Percentiles rank a stretch among this genome's conserved stretches.
These are phyloP conservation scores for Parapristionchus giblindavisi DNA, from an alignment of 2,888 invertebrate species.

Conservation along the genomic window DNA sequence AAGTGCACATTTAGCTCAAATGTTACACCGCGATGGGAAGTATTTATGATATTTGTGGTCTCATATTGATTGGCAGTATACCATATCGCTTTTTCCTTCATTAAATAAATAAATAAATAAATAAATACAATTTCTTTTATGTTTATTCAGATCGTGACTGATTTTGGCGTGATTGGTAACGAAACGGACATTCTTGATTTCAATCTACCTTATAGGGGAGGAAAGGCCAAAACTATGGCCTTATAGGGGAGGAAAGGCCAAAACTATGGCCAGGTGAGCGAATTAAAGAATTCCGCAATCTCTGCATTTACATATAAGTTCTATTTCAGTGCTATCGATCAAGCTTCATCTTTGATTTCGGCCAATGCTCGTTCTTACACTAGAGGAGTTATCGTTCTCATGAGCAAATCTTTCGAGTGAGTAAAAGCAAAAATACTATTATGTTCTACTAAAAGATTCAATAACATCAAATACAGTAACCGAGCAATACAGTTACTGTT, in stretches of 20 bases:
- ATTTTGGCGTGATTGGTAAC: conserved; percentile 2
- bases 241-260: not conserved
- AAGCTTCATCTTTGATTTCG: conserved; percentile 26
- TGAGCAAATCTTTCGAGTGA: conserved; percentile 28
- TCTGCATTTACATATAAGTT: not conserved
- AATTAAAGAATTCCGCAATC: not conserved
- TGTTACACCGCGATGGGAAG: no score
- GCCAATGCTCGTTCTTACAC: not conserved
- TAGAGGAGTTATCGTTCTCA: conserved; percentile 19
- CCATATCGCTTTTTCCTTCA: not conserved
- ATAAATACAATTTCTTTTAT: no score
- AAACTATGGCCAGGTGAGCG: no score
- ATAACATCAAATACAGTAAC: no score
- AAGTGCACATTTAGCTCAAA: no score
- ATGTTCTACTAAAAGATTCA: not conserved
- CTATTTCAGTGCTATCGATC: not conserved
- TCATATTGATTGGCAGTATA: not conserved
- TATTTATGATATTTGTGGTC: no score
- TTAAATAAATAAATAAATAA: not conserved
- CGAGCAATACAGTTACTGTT: no score
- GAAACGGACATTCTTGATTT: not conserved
- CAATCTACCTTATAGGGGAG: conserved; percentile 9
- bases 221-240: conserved; percentile 18
- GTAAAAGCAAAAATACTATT: not conserved
- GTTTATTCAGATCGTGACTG: not conserved